phyloP scores from a whole-genome alignment of 2,888 invertebrate genomes.

The Pyrocoelia pectoralis region DNA sequence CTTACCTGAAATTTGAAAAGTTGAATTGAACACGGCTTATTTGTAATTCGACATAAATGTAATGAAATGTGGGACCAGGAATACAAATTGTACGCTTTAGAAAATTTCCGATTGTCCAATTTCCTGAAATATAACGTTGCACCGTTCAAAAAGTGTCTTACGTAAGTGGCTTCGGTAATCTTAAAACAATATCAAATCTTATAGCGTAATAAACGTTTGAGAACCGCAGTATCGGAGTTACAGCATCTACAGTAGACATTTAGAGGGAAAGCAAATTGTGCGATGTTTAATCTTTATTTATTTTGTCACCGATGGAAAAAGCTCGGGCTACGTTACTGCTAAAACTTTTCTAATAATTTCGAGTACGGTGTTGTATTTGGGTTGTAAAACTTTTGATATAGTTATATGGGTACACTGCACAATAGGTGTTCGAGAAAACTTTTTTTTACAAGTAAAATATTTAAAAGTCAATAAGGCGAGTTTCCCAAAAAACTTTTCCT shows the following conservation, averaged over 20 bases:
- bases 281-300: not conserved
- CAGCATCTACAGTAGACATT: not conserved
- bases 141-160: too few relatives aligned
- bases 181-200: not conserved
- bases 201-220: not conserved
- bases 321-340: not conserved
- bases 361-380: not conserved
- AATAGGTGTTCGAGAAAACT: not conserved
- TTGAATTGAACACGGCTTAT: too few relatives aligned
- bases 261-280: not conserved
- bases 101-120: too few relatives aligned
- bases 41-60: too few relatives aligned
- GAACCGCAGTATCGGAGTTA: not conserved
- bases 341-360: not conserved
- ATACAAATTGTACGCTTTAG: too few relatives aligned
- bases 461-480: constrained; percentile 1
- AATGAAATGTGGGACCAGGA: too few relatives aligned
- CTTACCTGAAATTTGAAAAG: too few relatives aligned
- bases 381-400: not conserved
- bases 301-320: not conserved
- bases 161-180: not conserved
- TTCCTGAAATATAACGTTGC: too few relatives aligned
- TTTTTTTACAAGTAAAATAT: not conserved
- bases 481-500: not conserved
- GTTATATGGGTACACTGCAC: not conserved